Base-by-base conservation (phyloP, 1,140 invertebrate species). In the Bombus huntii region DNA sequence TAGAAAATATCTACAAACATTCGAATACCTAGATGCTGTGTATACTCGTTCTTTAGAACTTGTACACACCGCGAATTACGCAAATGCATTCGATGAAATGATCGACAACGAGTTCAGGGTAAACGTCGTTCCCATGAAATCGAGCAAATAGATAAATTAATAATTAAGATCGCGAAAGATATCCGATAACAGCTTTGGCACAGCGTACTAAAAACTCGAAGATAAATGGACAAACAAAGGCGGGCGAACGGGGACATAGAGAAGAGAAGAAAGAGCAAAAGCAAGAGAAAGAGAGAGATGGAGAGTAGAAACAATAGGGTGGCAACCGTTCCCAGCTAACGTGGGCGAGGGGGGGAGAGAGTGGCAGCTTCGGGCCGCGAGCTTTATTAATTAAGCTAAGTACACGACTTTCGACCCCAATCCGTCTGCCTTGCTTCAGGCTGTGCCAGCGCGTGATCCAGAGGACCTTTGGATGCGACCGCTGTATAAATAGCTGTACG, bases 331-430 rank as follows among this genome's bases (percentile, higher is more conserved):
- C 39, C 76, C 47, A 84, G 76, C 13, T 44, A 31, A 9, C 8
- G 47, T 18, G 10, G 34, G 28, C 25, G 77, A 34, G 25, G 31
- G 18, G 22, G n/a, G 15, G 37, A 2, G 47, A 37, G 39, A 28
- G 37, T 39, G 79, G 57, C 15, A 62, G 77, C 53, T 75, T 3
- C 71, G 31, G 37, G n/a, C 72, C 53, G 47, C 71, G 71, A 82
- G 84, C 79, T 75, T 82, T 86, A 86, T 86, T 86, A 86, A 86
- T 86, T 86, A 86, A 86, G 84, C 59, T 86, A 86, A 86, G 79
- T 86, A 86, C 84, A 85, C 71, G 84, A 85, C 84, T 86, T 86
- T 86, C 71, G 79, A 86, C 84, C 79, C 71, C 79, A 59, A 86
- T 86, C 71, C 72, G 71, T 73, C 80, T 39, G 39, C 22, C 47